phyloP scores from a whole-genome alignment of 2,797 vertebrate species.

The Clarias fuscus region DNA sequence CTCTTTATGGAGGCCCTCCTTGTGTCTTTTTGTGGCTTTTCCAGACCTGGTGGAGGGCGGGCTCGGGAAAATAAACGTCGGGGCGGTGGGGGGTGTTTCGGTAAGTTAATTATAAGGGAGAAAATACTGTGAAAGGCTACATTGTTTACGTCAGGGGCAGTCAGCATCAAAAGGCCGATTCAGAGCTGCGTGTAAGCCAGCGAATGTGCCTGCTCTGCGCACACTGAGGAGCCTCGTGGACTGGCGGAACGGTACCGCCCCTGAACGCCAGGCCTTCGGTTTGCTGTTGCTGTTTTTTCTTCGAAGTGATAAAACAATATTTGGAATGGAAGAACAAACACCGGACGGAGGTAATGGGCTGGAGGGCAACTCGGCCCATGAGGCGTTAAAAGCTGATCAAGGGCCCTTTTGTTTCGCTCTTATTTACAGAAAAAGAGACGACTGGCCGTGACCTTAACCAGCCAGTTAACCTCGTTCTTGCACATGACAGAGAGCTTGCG shows the following conservation, averaged over 20 bases:
- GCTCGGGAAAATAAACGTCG: constrained; percentile 54
- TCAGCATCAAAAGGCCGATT: constrained; percentile 76
- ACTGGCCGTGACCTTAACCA: constrained; percentile 38
- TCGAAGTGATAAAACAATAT: constrained; percentile 72
- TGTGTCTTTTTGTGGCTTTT: constrained; percentile 61
- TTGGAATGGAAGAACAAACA: constrained; percentile 71
- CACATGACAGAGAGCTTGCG: neutral
- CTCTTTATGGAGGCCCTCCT: constrained; percentile 36
- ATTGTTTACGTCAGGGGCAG: constrained; percentile 75
- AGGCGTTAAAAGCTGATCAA: constrained; percentile 42
- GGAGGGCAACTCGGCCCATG: constrained; percentile 37
- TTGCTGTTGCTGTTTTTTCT: constrained; percentile 66
- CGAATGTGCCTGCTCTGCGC: constrained; percentile 7
- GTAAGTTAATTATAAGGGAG: constrained; percentile 63
- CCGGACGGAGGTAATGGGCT: constrained; percentile 61
- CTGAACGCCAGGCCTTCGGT: constrained; percentile 32
- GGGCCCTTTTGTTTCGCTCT: constrained; percentile 42
- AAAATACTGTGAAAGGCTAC: constrained; percentile 75
- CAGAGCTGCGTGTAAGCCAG: constrained; percentile 57
- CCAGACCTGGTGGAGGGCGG: constrained; percentile 54
- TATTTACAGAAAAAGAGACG: constrained; percentile 38
- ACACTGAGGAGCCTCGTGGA: constrained; percentile 36
- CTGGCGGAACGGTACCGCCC: constrained; percentile 28
- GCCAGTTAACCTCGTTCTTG: constrained; percentile 31
- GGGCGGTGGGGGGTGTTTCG: constrained; percentile 57